Conservation (phyloP, 2,113 vertebrate genomes). For the Pungitius pungitius region DNA sequence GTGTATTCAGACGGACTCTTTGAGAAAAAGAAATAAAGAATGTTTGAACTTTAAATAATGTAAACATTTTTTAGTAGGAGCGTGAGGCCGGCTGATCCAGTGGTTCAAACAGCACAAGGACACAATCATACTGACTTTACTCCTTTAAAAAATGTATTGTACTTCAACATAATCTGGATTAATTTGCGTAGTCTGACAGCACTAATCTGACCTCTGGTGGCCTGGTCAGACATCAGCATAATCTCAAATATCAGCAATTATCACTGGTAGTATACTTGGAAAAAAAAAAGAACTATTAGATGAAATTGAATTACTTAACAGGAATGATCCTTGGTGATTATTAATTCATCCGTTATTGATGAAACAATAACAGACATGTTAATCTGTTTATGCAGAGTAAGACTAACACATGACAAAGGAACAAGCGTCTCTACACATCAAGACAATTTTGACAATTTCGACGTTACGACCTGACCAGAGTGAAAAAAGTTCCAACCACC, state of each 20-base stretch:
- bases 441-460: neutral
- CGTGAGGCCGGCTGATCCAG: neutral
- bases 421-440: neutral
- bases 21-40: no score
- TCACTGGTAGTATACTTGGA: neutral
- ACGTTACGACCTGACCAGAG: neutral
- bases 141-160: no score
- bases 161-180: neutral
- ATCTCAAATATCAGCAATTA: neutral
- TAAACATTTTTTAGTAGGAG: no score
- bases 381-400: neutral
- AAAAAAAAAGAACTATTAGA: neutral
- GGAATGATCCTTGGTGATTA: neutral
- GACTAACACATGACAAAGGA: neutral
- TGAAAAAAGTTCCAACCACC: neutral
- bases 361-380: neutral
- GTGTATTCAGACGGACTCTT: neutral
- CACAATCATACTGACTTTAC: constrained; percentile 10
- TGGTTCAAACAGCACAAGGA: neutral
- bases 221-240: neutral
- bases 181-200: neutral
- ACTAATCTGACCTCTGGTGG: neutral
- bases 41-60: no score
- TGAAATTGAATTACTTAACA: neutral
- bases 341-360: constrained; percentile 5